Evolutionary conservation across 2,797 vertebrate genomes (phyloP), one percentile per base, ranked within the genome.

Genomic region (Gymnopithys bicolor): DNA sequence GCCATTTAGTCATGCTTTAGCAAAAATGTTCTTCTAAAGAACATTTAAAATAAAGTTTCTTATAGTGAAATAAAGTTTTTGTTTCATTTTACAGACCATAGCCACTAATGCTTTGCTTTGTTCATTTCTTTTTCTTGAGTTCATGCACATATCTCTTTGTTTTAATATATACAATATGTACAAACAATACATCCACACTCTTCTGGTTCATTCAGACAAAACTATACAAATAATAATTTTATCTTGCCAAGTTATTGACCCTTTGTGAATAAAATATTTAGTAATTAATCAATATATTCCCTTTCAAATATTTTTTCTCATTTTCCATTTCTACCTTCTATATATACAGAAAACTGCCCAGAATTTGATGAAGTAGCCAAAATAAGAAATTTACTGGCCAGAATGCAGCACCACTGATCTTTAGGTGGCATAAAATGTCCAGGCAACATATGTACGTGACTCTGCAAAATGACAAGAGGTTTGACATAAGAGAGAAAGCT

Each of bases 1-100:
- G 99, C 99, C 99, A 98, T 98, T 99, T 98, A 98, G 98, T 99
- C 99, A 99, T 99, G 99, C 99, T 99, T 99, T 98, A 99, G 99
- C 99, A 99, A 99, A 96, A 99, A 99, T 98, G 99, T 99, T 99
- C 99, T 99, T 99, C 98, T 99, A 98, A 98, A 98, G 99, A 99
- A 99, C 99, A 99, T 99, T 99, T 98, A 99, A 99, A 99, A 99
- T 99, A 99, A 99, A 99, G 99, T 99, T 98, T 99, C 99, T 99
- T 99, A 99, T 99, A 99, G 99, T 99, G 99, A 99, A 99, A 99
- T 99, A 99, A 98, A 98, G 97, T 98, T 98, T 99, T 99, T 99
- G 98, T 98, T 99, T 99, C 98, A 98, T 99, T 99, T 99, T 99
- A 99, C 99, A 99, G 99, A 99, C 99, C 99, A 98, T 99, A 99